Evolutionary conservation across 2,113 vertebrate genomes (phyloP), one percentile per base, ranked within the genome.

Genomic region (Thamnophis sirtalis): DNA sequence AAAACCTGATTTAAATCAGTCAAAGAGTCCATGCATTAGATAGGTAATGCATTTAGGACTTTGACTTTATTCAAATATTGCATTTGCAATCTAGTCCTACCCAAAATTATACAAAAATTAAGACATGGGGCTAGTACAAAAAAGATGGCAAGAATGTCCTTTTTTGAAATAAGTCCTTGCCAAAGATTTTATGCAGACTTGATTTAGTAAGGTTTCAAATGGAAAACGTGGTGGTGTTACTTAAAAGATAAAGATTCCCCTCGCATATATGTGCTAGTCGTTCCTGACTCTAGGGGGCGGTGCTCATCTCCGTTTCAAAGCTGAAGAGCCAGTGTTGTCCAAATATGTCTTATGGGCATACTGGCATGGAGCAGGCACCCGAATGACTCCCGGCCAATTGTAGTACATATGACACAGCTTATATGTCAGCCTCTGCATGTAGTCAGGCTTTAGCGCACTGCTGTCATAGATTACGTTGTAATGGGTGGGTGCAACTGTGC

Each of bases 401-500:
- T 98, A 99, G 94, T 99, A 99, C 97, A 99, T 93, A 93, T 99
- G 99, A 90, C 99, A 99, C 1, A 99, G 97, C 86, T 99, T 99
- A 97, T 99, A 99, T 1, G 99, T 99, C 0, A 99, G 96, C 90
- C 98, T 96, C 96, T 99, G 99, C 94, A 99, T 96, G 9, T 99
- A 98, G 95, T 99, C 99, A 0, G 99, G 99, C 92, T 99, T 99
- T 93, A 99, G 96, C 68, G 98, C 98, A 1, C 98, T 99, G 60
- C 89, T 98, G 97, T 99, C 99, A 0, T 98, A 99, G 87, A 99
- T 96, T 0, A 99, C 98, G 0, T 99, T 99, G 95, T 99, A 99
- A 54, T 99, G 99, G 0, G 99, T 99, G 0, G 99, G 99, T 0
- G 98, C 94, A 0, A 99, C 98, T 0, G 98, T 98, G 26, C 99